Base-by-base conservation (phyloP, 2,888 invertebrate genomes). In the Volucella inanis region DNA sequence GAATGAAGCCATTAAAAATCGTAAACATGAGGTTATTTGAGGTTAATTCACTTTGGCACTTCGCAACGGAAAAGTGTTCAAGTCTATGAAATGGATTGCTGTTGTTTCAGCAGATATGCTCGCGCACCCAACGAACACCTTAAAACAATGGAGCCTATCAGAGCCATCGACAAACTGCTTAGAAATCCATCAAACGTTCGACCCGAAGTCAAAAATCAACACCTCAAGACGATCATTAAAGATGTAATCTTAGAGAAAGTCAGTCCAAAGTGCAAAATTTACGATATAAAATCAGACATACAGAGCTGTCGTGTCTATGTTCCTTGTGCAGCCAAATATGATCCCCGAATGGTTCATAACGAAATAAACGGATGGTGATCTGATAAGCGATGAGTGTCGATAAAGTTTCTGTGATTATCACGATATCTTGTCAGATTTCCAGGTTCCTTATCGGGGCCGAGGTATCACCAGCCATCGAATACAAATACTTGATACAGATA, bases 321-420 rank as follows among this genome's bases (percentile, higher is more conserved):
- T 85, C 98, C 98, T 90, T 98, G 98, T 90, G 94, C 94, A 65
- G 95, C 95, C 14, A 94, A 95, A 65, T 94, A 94, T 43, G 97
- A 97, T 89, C 98, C 98, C 0, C 98, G 98, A 3, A 94, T 95
- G 75, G 97, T 98, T 45, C 98, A 97, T 92, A 95, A 96, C 89
- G 96, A 96, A 89, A 94, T 99, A 78, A 98, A 99, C 90, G 98
- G 98, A 76, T 98, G 98, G 96, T 99, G 98, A 98, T 98, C 97
- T 92, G 98, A 98, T 91, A 96, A 97, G 75, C 95, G 96, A 82
- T n/a, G n/a, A n/a, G n/a, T n/a, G n/a, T n/a, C n/a, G n/a, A n/a
- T n/a, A n/a, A n/a, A n/a, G n/a, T n/a, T n/a, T n/a, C n/a, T n/a
- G n/a, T 94, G 97, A 87, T 93, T 97, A 90, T 98, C 94, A 89